Percentiles rank a stretch among this genome's conserved stretches.
Evolutionary conservation across 1,140 invertebrate genomes (phyloP).

Genomic region (Zaprionus davidi): DNA sequence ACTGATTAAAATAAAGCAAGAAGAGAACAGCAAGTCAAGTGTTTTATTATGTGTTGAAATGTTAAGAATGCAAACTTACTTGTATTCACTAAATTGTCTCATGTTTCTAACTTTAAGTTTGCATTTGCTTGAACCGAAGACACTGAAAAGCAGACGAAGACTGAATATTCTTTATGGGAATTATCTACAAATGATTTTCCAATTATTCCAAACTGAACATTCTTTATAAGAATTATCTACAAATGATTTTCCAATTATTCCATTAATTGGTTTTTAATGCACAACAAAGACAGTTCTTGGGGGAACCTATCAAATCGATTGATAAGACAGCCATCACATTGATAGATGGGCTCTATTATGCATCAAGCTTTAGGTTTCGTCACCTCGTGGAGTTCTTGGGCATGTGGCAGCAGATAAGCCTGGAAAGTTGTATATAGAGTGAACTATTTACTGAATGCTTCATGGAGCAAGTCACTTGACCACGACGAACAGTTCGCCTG

Average conservation of each 20-base stretch:
- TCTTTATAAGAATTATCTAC: background rate
- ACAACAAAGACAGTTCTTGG: background rate
- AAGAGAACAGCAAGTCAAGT: conserved; percentile 51
- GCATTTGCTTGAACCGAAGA: too few relatives aligned
- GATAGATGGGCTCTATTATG: conserved; percentile 60
- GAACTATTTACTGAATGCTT: conserved; percentile 36
- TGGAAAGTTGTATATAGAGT: conserved; percentile 43
- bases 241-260: conserved; percentile 47
- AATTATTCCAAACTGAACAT: conserved; percentile 32
- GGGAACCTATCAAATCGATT: conserved; percentile 2
- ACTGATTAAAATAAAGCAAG: conserved; percentile 57
- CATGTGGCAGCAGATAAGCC: conserved; percentile 59
- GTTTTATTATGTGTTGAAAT: background rate
- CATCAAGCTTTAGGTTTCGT: conserved; percentile 21
- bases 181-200: conserved; percentile 25
- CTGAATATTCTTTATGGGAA: conserved; percentile 5
- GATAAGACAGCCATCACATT: conserved; percentile 65
- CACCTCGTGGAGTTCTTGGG: conserved; percentile 29
- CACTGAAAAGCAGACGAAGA: background rate
- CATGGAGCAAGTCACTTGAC: conserved; percentile 66
- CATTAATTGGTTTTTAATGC: conserved; percentile 68
- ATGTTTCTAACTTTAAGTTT: background rate
- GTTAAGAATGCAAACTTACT: background rate
- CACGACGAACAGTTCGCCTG: conserved; percentile 62
- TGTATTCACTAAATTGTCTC: background rate